These are phyloP conservation scores for Ochotona curzoniae DNA, from an alignment of 2,113 vertebrate genomes.

Conservation along the genomic window DNA sequence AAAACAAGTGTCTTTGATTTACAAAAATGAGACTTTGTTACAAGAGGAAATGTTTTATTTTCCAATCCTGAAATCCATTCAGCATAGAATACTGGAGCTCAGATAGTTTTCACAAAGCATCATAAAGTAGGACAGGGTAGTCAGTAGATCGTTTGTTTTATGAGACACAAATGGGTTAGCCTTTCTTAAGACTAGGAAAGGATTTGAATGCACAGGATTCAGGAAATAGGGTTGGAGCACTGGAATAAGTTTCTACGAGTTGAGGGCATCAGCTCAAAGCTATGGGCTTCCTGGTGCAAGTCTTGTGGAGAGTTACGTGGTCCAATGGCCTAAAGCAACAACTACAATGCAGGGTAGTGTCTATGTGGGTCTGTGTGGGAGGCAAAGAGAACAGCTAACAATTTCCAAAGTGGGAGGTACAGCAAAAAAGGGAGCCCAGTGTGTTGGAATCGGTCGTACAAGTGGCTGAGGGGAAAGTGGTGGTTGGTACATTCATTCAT, in stretches of 20 bases:
- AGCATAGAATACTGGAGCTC: neutral
- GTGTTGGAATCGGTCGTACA: neutral
- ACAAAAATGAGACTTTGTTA: slow-evolving; percentile 13
- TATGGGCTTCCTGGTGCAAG: neutral
- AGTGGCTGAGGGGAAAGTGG: no score
- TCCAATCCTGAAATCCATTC: neutral
- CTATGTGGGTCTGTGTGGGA: fast-evolving
- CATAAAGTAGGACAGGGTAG: neutral
- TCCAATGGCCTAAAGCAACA: neutral
- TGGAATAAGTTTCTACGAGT: no score
- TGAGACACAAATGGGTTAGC: neutral
- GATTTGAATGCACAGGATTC: neutral
- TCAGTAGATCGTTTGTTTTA: neutral
- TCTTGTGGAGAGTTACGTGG: neutral
- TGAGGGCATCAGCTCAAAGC: neutral
- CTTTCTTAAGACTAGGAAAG: neutral
- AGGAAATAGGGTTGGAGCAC: neutral
- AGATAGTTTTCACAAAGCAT: neutral
- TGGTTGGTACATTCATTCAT: neutral
- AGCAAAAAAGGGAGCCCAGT: neutral
- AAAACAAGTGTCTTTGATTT: slow-evolving; percentile 15
- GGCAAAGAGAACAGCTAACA: neutral
- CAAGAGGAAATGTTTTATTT: neutral
- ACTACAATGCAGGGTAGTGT: neutral
- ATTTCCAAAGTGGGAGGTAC: neutral